phyloP scores from a whole-genome alignment of 2,888 invertebrate genomes.

The Celastrina argiolus region DNA sequence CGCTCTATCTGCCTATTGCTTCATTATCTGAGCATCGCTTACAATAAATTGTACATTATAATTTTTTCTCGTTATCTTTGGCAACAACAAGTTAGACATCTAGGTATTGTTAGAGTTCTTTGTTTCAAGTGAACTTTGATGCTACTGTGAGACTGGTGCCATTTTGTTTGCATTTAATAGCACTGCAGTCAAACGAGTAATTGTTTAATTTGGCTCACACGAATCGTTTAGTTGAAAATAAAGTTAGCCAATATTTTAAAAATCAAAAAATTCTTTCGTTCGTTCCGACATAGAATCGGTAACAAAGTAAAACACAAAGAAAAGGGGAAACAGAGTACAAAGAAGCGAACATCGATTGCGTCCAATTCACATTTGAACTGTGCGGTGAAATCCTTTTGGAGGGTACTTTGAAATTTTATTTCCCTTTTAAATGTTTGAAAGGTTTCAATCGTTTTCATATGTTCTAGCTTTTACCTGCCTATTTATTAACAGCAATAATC shows the following conservation, averaged over 20 bases:
- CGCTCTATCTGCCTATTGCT: too few species aligned
- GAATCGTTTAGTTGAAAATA: not conserved
- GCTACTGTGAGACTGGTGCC: not conserved
- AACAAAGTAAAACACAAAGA: not conserved
- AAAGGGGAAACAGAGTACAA: not conserved
- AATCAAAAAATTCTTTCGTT: not conserved
- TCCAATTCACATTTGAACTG: slow-evolving; percentile 1
- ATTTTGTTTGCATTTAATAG: slow-evolving; percentile 4
- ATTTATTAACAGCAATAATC: too few species aligned
- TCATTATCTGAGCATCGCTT: too few species aligned
- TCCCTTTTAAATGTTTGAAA: slow-evolving; percentile 10
- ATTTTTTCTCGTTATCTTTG: too few species aligned
- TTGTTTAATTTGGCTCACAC: not conserved
- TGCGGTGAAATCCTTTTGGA: not conserved
- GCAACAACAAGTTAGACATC: not conserved
- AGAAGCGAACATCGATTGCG: not conserved
- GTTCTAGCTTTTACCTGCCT: not conserved
- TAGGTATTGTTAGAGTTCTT: slow-evolving; percentile 1
- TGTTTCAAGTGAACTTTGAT: not conserved
- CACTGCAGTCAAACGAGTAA: not conserved
- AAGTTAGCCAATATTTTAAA: not conserved
- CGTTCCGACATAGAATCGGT: not conserved
- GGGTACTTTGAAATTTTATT: slow-evolving; percentile 5
- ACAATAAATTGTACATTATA: too few species aligned
- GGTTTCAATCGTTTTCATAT: not conserved